phyloP scores from a whole-genome alignment of 2,797 vertebrate genomes.

The Hapalemur alaotrensis region DNA sequence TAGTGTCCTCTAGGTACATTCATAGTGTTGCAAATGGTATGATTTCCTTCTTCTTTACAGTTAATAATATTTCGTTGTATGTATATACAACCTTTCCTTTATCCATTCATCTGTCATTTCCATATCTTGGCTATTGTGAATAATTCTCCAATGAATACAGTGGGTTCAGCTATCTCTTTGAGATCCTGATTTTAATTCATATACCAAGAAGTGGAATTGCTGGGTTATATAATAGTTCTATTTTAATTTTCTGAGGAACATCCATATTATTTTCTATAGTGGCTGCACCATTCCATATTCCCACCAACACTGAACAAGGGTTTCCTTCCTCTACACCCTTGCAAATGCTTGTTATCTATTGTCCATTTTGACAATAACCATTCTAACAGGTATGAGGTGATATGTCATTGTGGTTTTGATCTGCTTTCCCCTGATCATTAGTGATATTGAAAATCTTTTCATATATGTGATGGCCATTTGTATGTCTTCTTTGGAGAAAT shows the following conservation, averaged over 20 bases:
- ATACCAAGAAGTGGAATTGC: background rate
- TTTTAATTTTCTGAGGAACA: background rate
- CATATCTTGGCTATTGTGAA: background rate
- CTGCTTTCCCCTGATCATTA: background rate
- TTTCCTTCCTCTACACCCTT: background rate
- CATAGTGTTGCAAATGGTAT: background rate
- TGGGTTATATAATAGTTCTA: background rate
- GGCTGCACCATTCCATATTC: background rate
- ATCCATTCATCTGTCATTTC: background rate
- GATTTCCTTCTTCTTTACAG: background rate
- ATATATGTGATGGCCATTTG: background rate
- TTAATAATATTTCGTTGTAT: background rate
- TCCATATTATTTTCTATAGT: background rate
- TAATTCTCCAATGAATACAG: background rate
- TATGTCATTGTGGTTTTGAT: background rate
- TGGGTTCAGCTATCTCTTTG: background rate
- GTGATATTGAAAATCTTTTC: background rate
- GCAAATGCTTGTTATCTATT: background rate
- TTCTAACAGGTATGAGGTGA: background rate
- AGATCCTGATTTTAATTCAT: background rate
- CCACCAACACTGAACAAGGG: background rate
- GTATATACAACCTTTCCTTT: background rate
- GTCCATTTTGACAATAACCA: background rate
- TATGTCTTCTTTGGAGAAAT: background rate
- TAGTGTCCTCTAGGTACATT: background rate